Evolutionary conservation across 2,888 invertebrate species (phyloP), one percentile per base, ranked within the genome.

Genomic region (Dorcus hopei): DNA sequence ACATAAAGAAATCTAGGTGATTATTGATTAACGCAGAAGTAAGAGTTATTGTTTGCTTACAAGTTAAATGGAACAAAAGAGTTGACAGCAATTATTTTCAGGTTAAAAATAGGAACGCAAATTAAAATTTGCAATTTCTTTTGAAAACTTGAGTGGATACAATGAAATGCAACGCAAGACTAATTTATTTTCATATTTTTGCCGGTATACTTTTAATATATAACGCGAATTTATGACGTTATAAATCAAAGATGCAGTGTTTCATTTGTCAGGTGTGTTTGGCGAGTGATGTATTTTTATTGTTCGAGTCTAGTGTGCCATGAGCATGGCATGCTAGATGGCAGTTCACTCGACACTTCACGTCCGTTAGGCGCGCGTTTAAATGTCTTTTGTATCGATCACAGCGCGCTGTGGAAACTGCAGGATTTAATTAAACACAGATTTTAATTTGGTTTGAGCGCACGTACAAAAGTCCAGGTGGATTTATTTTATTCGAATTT

Each of bases 211-310:
- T 74, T 75, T 75, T 76, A 76, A 76, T 75, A 76, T 73, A 75
- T 74, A 73, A 76, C 74, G 61, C 64, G 68, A 72, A 79, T 79
- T 78, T 79, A 78, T 73, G 73, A 69, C 67, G 61, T 61, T 60
- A 74, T 77, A 78, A 78, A 78, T 79, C 79, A 79, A 75, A 74
- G 75, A 73, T 72, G 76, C 76, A 76, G 72, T 77, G 77, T 78
- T 77, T 78, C 77, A 77, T 77, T 78, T 79, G 79, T 79, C 79
- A 79, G 75, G 76, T 77, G 77, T 76, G 72, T 76, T 77, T 74
- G 74, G 75, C 72, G 71, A 72, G 71, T 77, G 77, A 77, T 77
- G 76, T 75, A 77, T 77, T 77, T 77, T 77, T 77, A 77, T 77
- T 77, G 77, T 76, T 71, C 65, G 62, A 67, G 66, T 72, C 71